These are phyloP conservation scores for Polyboroides typus DNA, from an alignment of 2,797 vertebrate genomes.

Conservation along the genomic window DNA sequence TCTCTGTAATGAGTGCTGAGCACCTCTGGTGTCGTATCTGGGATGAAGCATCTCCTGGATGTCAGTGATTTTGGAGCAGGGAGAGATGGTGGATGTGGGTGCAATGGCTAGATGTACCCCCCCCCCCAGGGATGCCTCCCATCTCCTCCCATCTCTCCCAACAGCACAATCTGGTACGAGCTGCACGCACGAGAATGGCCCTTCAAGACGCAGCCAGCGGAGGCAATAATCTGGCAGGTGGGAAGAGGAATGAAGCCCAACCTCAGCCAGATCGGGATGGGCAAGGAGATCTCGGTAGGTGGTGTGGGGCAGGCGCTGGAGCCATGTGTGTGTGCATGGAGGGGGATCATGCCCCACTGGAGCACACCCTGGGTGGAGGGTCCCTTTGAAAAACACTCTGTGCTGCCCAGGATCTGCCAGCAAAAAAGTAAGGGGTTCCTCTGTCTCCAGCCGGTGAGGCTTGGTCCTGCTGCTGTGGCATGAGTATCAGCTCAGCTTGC, in stretches of 20 bases:
- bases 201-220: slow-evolving; percentile 96
- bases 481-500: background rate
- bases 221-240: slow-evolving; percentile 98
- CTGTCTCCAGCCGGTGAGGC: background rate
- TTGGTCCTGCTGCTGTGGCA: background rate
- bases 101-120: too few relatives aligned
- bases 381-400: background rate
- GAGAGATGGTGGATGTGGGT: accelerated
- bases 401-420: background rate
- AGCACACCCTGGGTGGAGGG: accelerated
- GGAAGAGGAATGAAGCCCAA: slow-evolving; percentile 96
- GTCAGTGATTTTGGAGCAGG: background rate
- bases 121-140: background rate
- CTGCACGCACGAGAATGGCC: slow-evolving; percentile 98
- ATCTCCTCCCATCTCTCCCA: background rate
- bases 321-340: accelerated
- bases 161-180: slow-evolving; percentile 98
- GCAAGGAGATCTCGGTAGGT: slow-evolving; percentile 97
- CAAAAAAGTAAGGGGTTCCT: background rate
- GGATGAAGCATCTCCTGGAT: background rate
- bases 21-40: accelerated
- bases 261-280: slow-evolving; percentile 95
- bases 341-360: accelerated
- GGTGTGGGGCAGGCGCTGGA: accelerated
- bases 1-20: background rate